These are phyloP conservation scores for Amazona vittata DNA, from an alignment of 2,113 vertebrate species.

Conservation along the genomic window DNA sequence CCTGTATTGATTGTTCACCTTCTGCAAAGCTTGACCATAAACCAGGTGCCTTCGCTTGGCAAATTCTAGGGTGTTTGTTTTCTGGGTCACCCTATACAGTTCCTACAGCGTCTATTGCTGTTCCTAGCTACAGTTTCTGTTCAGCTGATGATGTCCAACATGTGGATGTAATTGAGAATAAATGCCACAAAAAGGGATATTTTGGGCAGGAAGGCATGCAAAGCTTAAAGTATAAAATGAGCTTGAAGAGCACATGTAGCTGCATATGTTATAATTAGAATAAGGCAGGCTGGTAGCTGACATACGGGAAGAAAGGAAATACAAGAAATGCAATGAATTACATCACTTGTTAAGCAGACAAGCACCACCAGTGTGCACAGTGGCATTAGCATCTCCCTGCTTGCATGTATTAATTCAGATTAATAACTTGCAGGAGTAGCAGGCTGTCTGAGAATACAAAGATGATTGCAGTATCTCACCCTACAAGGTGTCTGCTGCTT, in stretches of 20 bases:
- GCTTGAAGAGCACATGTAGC: background rate
- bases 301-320: rapidly evolving
- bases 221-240: background rate
- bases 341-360: background rate
- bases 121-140: background rate
- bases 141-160: background rate
- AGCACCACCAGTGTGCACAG: background rate
- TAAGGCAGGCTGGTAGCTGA: background rate
- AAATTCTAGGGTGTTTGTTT: background rate
- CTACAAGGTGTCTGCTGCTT: background rate
- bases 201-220: background rate
- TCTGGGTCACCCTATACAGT: background rate
- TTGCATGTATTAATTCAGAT: background rate
- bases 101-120: background rate
- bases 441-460: background rate
- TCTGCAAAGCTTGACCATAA: background rate
- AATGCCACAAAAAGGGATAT: background rate
- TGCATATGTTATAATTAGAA: background rate
- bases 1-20: background rate
- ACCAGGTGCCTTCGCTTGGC: background rate
- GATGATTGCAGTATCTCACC: background rate
- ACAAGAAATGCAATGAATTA: background rate
- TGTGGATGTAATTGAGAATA: background rate
- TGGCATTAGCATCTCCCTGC: background rate
- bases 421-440: background rate